Evolutionary conservation across 2,113 vertebrate genomes (phyloP).

Genomic region (Nannospalax galili): DNA sequence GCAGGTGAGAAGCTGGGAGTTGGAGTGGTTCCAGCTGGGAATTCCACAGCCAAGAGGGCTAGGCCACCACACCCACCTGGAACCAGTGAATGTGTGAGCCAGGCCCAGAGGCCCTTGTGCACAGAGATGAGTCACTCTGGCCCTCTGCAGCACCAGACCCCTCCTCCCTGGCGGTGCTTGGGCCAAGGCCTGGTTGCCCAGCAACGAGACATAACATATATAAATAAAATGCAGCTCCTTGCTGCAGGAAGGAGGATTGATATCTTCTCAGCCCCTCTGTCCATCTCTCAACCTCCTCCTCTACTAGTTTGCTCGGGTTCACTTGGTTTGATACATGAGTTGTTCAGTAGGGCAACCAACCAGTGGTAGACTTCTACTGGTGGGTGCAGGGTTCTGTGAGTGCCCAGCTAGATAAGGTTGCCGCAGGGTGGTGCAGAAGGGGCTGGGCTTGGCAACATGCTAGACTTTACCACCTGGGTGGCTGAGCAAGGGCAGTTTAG

Average conservation of each 20-base stretch:
- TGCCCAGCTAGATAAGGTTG: not conserved
- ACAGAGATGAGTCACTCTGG: constrained; percentile 50
- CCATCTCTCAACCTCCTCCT: not conserved
- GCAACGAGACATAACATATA: constrained; percentile 71
- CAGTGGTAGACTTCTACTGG: not conserved
- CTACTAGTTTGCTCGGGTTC: not conserved
- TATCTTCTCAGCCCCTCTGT: not conserved
- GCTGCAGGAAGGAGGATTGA: not conserved
- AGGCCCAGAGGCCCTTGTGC: not conserved
- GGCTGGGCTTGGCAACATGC: not conserved
- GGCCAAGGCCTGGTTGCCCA: constrained; percentile 62
- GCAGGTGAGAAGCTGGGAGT: not conserved
- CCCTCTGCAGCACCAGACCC: constrained; percentile 21
- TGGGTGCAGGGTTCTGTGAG: not conserved
- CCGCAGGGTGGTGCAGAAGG: not conserved
- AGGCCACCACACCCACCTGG: not conserved
- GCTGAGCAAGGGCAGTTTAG: not conserved
- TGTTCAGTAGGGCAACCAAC: too few species aligned
- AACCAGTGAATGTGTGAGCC: not conserved
- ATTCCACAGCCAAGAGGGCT: not conserved
- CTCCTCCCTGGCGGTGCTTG: not conserved
- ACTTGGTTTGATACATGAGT: not conserved
- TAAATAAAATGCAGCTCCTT: constrained; percentile 62
- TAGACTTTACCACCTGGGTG: not conserved
- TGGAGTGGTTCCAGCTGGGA: not conserved